Percentiles rank a stretch among this genome's conserved stretches.
phyloP scores from a whole-genome alignment of 2,888 invertebrate species.

The Flexamia atlantica region DNA sequence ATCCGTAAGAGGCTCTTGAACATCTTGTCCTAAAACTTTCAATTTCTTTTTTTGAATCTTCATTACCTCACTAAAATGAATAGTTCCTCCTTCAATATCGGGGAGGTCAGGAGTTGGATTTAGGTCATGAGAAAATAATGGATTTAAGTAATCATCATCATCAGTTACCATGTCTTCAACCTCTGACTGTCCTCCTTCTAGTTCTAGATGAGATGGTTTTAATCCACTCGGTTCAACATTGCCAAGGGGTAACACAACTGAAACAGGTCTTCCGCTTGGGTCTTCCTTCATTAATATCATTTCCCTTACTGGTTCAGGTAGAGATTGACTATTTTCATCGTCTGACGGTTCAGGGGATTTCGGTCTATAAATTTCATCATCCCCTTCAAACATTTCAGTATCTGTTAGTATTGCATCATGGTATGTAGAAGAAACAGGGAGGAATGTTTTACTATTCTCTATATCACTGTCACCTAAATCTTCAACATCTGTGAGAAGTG shows the following conservation, averaged over 20 bases:
- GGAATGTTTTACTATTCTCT: constrained; percentile 63
- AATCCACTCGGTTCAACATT: constrained; percentile 69
- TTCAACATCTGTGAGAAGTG: constrained; percentile 70
- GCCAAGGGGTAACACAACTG: constrained; percentile 76
- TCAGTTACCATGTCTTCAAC: constrained; percentile 73
- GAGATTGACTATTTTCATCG: constrained; percentile 68
- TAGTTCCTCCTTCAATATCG: constrained; percentile 71
- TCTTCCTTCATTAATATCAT: constrained; percentile 75
- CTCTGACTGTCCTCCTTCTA: constrained; percentile 65
- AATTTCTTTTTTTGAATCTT: constrained; percentile 70
- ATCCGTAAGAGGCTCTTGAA: constrained; percentile 75
- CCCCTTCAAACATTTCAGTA: constrained; percentile 73
- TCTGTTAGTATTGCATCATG: constrained; percentile 71
- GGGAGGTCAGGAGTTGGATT: constrained; percentile 69
- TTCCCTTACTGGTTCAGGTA: constrained; percentile 76
- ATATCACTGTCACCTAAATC: constrained; percentile 68
- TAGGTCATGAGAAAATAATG: not conserved
- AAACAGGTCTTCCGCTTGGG: constrained; percentile 74
- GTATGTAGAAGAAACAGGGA: constrained; percentile 52
- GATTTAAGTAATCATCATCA: constrained; percentile 70
- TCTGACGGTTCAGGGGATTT: constrained; percentile 64
- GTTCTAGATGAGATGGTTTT: constrained; percentile 56
- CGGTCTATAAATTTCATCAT: constrained; percentile 68
- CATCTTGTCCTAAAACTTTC: constrained; percentile 64
- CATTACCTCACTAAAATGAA: constrained; percentile 70